Percentiles rank a stretch among this genome's conserved stretches.
phyloP scores from a whole-genome alignment of 1,140 invertebrate genomes.

The Drosophila azteca region DNA sequence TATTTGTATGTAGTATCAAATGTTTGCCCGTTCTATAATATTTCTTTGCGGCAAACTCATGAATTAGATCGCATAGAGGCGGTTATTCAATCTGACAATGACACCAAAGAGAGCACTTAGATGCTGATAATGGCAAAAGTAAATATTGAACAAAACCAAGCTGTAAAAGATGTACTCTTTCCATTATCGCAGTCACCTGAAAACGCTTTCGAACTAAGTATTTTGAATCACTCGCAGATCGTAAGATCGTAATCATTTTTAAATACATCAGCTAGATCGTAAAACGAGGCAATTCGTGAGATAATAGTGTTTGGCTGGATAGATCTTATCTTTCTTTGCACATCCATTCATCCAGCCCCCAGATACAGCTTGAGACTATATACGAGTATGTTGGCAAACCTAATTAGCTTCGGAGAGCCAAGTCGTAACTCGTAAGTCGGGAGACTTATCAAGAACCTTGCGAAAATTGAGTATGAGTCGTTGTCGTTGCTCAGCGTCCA shows the following conservation, averaged over 20 bases:
- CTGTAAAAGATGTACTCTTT: constrained; percentile 30
- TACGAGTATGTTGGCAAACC: constrained; percentile 38
- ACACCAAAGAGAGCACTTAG: constrained; percentile 32
- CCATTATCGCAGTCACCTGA: constrained; percentile 26
- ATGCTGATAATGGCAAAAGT: constrained; percentile 24
- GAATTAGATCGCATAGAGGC: constrained; percentile 12
- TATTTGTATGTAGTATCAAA: not conserved
- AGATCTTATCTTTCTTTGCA: constrained; percentile 1
- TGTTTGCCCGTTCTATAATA: constrained; percentile 3
- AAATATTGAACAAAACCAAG: constrained; percentile 32
- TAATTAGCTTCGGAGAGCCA: constrained; percentile 56
- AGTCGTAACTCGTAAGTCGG: constrained; percentile 20
- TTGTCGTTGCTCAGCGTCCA: constrained; percentile 12
- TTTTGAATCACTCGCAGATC: constrained; percentile 31
- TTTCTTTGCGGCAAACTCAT: not conserved
- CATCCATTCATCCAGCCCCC: not conserved
- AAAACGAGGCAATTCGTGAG: not conserved
- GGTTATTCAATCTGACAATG: constrained; percentile 41
- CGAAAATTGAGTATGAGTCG: constrained; percentile 32
- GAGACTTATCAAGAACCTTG: constrained; percentile 38
- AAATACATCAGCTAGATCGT: constrained; percentile 3
- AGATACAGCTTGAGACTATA: constrained; percentile 16
- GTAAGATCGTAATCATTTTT: constrained; percentile 24
- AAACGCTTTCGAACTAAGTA: constrained; percentile 19
- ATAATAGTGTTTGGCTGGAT: constrained; percentile 3